Evolutionary conservation across 2,113 vertebrate species (phyloP), one percentile per base, ranked within the genome.

Genomic region (Orycteropus afer): DNA sequence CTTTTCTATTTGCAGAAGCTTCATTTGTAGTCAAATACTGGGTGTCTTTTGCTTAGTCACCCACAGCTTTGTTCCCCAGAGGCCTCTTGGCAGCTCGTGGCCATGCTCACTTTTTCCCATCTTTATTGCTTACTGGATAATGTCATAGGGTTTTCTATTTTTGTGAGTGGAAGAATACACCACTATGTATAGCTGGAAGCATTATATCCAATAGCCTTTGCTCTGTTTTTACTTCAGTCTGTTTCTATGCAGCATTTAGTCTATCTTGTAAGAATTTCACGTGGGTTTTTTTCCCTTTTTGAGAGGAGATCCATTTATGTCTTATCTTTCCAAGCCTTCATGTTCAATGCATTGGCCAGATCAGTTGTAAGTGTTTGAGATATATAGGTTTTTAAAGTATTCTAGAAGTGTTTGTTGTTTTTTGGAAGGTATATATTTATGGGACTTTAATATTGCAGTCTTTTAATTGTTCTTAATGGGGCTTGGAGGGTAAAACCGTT

Each of bases 21-120:
- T 95, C 65, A 84, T 77, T 94, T 96, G n/a, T n/a, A 65, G 11
- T 89, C 29, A 0, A 83, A 82, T 37, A 23, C 34, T 67, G 77
- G 89, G 0, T 89, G 78, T 93, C 78, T 96, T 90, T 83, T 94
- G 81, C 53, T 94, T 94, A 90, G 93, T 87, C 69, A 47, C 34
- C 87, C 40, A 23, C 63, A 53, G 61, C 42, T 86, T 89, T 10
- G 63, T 12, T 88, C 10, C n/a, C 57, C 85, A 80, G 42, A 79
- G 53, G 61, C 53, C 59, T 82, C 61, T 51, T n/a, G 73, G 57
- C 55, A 67, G 37, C 59, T 86, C 76, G 86, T 90, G 76, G 71
- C 80, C 29, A 13, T 69, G 63, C 47, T 95, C 91, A 73, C 32
- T 80, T 81, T 95, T 92, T 89, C 76, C 42, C 49, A 15, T 88